Conservation (phyloP, 2,113 vertebrate species). For the Poeciliopsis prolifica region DNA sequence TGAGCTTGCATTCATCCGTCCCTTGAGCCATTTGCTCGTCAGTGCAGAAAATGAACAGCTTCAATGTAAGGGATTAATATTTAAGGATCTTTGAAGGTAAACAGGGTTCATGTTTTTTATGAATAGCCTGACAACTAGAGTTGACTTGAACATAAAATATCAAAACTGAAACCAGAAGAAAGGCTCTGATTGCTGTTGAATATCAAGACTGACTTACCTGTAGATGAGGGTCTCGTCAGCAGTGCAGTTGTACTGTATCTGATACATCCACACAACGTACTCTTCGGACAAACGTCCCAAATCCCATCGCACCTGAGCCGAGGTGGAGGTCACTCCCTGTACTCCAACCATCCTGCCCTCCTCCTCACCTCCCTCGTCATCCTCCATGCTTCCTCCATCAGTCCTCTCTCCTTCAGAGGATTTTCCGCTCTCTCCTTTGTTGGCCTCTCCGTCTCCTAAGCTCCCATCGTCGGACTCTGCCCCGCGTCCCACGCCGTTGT, state of each 20-base stretch:
- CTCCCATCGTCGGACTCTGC: slow-evolving; percentile 58
- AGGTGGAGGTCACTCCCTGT: slow-evolving; percentile 85
- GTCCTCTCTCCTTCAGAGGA: slow-evolving; percentile 50
- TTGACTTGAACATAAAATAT: not conserved
- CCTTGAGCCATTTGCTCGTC: slow-evolving; percentile 27
- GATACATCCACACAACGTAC: slow-evolving; percentile 84
- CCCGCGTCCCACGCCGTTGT: slow-evolving; percentile 51
- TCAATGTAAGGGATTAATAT: slow-evolving; percentile 59
- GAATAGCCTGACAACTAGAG: slow-evolving; percentile 5
- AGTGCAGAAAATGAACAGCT: slow-evolving; percentile 48
- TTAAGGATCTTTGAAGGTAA: slow-evolving; percentile 47
- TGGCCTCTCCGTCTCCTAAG: slow-evolving; percentile 35
- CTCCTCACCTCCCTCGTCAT: slow-evolving; percentile 47
- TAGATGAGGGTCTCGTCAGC: slow-evolving; percentile 80
- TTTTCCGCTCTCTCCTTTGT: slow-evolving; percentile 35
- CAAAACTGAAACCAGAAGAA: not conserved
- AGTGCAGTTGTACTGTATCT: slow-evolving; percentile 84
- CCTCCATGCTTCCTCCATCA: slow-evolving; percentile 59
- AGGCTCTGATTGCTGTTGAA: not conserved
- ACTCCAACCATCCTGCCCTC: slow-evolving; percentile 78
- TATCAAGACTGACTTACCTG: slow-evolving; percentile 70
- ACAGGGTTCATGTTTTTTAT: slow-evolving; percentile 6
- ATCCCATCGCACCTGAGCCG: slow-evolving; percentile 88
- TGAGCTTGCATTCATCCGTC: slow-evolving; percentile 35
- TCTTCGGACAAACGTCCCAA: slow-evolving; percentile 74